Evolutionary conservation across 2,797 vertebrate genomes (phyloP).

Genomic region (Pristis pectinata): DNA sequence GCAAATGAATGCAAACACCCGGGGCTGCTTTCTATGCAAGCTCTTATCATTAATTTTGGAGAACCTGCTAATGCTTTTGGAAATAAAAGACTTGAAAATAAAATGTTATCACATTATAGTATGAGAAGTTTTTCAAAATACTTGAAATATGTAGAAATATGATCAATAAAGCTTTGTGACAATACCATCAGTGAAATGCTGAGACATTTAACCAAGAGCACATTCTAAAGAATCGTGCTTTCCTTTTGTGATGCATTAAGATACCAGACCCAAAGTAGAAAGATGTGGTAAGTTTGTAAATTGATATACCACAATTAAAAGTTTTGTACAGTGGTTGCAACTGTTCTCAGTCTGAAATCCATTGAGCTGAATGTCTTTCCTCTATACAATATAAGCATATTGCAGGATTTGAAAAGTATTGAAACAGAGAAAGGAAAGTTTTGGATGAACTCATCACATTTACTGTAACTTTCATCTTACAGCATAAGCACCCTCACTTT

Average conservation of each 20-base stretch:
- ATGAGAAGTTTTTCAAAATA: neutral
- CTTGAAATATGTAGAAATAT: neutral
- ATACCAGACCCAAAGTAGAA: neutral
- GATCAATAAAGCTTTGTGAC: neutral
- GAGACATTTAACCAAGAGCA: neutral
- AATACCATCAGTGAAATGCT: neutral
- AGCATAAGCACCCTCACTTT: no score
- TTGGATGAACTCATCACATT: no score
- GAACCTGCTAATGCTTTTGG: neutral
- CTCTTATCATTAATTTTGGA: neutral
- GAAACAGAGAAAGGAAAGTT: no score
- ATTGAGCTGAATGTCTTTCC: neutral
- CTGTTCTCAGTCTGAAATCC: neutral
- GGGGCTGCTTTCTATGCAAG: neutral
- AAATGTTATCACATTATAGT: neutral
- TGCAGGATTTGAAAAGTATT: neutral
- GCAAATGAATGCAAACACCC: neutral
- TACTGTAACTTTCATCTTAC: no score
- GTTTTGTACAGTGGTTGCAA: neutral
- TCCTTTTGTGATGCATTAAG: neutral
- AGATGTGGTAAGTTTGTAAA: neutral
- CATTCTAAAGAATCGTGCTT: neutral
- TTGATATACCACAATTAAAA: neutral
- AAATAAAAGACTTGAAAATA: neutral
- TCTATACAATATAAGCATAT: neutral